phyloP scores from a whole-genome alignment of 2,888 invertebrate genomes.

The Phragmatobia fuliginosa region DNA sequence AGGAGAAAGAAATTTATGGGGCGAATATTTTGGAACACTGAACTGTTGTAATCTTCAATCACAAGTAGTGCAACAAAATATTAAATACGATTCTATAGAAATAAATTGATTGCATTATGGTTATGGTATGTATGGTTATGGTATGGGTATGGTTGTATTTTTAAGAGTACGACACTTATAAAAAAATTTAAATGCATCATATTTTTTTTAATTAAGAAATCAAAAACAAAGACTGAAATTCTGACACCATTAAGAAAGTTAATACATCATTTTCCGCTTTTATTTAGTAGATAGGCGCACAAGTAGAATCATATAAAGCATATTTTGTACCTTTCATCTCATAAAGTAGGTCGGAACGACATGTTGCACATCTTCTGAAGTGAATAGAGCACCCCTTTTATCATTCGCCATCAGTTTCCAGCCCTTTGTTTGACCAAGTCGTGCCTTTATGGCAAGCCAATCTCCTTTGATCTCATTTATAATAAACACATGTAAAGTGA shows the following conservation, averaged over 20 bases:
- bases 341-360: conserved; percentile 64
- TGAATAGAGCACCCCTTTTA: conserved; percentile 59
- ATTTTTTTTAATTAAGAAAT: no score
- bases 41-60: neutral
- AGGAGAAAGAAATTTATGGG: neutral
- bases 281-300: no score
- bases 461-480: conserved; percentile 58
- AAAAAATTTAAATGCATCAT: no score
- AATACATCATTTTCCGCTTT: no score
- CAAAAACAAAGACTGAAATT: neutral
- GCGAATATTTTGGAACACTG: neutral
- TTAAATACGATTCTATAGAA: no score
- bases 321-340: conserved; percentile 21
- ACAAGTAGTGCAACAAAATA: neutral
- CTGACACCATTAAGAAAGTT: neutral
- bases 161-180: no score
- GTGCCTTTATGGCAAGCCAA: conserved; percentile 55
- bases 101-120: no score
- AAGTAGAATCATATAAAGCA: neutral
- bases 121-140: no score
- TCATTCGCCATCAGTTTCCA: conserved; percentile 66
- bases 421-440: conserved; percentile 63
- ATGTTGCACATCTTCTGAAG: conserved; percentile 62
- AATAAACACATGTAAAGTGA: conserved; percentile 4
- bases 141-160: no score